A percentile compares a stretch with the other conserved stretches of the same genome.
phyloP scores from a whole-genome alignment of 2,888 invertebrate species.

The Seira ritae region DNA sequence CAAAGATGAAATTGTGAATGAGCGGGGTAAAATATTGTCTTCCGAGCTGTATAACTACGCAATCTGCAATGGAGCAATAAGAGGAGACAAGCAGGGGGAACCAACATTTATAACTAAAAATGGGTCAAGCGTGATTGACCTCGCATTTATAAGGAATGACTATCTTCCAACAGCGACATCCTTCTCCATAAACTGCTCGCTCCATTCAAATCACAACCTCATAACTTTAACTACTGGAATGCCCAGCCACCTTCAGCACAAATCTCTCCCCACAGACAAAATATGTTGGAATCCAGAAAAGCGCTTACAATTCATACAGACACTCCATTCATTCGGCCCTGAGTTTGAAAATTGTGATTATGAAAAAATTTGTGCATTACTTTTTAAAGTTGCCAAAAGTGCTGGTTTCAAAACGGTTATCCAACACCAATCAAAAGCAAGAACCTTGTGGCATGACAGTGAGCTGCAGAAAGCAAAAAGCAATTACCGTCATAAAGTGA shows the following conservation, averaged over 20 bases:
- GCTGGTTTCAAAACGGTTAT: slow-evolving; percentile 31
- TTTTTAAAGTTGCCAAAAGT: slow-evolving; percentile 3
- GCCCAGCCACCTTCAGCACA: background rate
- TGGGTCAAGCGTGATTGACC: slow-evolving; percentile 26
- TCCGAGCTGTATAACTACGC: too few relatives aligned
- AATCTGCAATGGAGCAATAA: too few relatives aligned
- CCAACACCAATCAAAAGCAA: background rate
- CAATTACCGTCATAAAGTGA: background rate
- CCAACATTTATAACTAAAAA: slow-evolving; percentile 8
- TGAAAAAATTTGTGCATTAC: background rate
- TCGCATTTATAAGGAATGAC: background rate
- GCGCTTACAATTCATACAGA: background rate
- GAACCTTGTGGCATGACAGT: background rate
- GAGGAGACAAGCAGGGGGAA: background rate
- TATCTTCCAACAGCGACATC: background rate
- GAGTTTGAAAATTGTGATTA: background rate
- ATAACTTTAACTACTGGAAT: too few relatives aligned
- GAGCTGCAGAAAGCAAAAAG: background rate
- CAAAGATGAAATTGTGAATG: too few relatives aligned
- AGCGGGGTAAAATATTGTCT: too few relatives aligned
- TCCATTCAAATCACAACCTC: too few relatives aligned
- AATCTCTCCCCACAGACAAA: background rate
- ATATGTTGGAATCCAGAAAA: background rate
- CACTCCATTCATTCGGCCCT: background rate
- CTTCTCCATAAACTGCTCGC: background rate